A percentile compares a stretch with the other conserved stretches of the same genome.
Conservation (phyloP, 2,888 invertebrate genomes). For the Hirtodrosophila duncani region DNA sequence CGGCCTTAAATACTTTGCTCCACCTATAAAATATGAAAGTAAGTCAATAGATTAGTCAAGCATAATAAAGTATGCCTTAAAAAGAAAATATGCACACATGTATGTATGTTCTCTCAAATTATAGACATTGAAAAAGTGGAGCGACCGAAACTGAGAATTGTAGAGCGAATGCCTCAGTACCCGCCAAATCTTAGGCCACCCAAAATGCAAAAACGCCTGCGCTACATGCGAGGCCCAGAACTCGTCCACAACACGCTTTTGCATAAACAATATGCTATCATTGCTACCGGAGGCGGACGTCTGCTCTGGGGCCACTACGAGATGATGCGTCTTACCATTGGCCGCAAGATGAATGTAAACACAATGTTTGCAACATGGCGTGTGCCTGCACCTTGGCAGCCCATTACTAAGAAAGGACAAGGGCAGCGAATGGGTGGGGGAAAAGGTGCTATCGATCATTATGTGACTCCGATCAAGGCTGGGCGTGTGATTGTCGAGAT, state of each 20-base stretch:
- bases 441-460: constrained; percentile 96
- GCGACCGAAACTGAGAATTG: constrained; percentile 83
- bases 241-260: constrained; percentile 88
- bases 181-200: constrained; percentile 84
- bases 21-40: constrained; percentile 85
- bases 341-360: constrained; percentile 86
- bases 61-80: constrained; percentile 1
- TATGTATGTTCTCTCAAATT: constrained; percentile 7
- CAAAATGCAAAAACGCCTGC: constrained; percentile 90
- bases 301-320: constrained; percentile 90
- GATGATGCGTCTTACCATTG: constrained; percentile 87
- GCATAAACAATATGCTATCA: constrained; percentile 94
- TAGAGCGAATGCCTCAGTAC: constrained; percentile 86
- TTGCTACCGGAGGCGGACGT: constrained; percentile 91
- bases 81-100: no score
- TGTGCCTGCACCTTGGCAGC: constrained; percentile 96
- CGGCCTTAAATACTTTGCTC: constrained; percentile 85
- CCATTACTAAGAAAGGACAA: constrained; percentile 92
- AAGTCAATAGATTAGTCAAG: constrained; percentile 63
- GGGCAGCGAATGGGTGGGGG: constrained; percentile 97
- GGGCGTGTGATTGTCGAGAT: constrained; percentile 96
- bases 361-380: constrained; percentile 97
- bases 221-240: constrained; percentile 96
- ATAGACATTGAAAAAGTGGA: constrained; percentile 87
- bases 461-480: constrained; percentile 94